phyloP scores from a whole-genome alignment of 2,888 invertebrate species.

The Idaea straminata region DNA sequence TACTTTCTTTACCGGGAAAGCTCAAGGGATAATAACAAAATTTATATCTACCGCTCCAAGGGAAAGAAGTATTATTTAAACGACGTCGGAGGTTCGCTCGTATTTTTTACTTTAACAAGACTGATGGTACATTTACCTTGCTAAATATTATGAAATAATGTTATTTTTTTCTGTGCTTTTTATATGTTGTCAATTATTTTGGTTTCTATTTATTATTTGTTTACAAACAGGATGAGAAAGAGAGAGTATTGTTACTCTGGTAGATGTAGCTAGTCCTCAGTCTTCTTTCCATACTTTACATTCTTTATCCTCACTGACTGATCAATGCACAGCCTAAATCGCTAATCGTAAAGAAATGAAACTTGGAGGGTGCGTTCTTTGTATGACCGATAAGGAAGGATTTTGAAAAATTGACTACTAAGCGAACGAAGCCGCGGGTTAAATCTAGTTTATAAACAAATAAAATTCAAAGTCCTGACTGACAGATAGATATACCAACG shows the following conservation, averaged over 20 bases:
- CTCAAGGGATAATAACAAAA: conserved; percentile 6
- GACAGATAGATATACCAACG: too few relatives aligned
- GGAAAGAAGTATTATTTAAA: conserved; percentile 10
- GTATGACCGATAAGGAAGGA: too few relatives aligned
- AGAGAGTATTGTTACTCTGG: not conserved
- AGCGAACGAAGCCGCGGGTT: too few relatives aligned
- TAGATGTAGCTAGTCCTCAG: not conserved
- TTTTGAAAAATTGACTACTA: too few relatives aligned
- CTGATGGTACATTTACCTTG: not conserved
- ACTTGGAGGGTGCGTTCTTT: too few relatives aligned
- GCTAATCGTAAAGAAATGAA: too few relatives aligned
- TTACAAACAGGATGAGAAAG: not conserved
- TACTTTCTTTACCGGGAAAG: conserved; percentile 7
- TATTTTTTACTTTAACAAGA: conserved; percentile 6
- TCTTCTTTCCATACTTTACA: not conserved
- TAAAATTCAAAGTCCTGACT: too few relatives aligned
- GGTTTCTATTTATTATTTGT: not conserved
- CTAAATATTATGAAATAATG: not conserved
- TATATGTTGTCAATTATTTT: not conserved
- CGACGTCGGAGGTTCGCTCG: conserved; percentile 2
- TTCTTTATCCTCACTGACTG: too few relatives aligned
- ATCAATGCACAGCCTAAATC: too few relatives aligned
- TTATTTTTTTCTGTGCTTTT: not conserved
- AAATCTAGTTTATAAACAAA: too few relatives aligned
- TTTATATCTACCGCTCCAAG: conserved; percentile 7